Conservation (phyloP, 2,888 invertebrate genomes). For the Cataglyphis rosenhaueri region DNA sequence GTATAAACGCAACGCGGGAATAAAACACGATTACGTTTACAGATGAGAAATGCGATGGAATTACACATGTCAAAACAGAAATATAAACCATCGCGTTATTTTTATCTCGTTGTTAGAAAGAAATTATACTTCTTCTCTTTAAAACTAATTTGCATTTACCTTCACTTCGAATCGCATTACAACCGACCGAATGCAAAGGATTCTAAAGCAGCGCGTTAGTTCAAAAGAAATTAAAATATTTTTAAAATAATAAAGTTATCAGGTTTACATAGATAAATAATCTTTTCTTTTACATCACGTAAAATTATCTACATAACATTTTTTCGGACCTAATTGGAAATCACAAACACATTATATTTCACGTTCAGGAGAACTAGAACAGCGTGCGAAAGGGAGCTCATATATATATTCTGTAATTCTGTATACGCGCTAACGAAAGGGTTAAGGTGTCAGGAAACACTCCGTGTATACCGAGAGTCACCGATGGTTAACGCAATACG, state of each 20-base stretch:
- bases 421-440: constrained; percentile 6
- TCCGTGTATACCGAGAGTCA: constrained; percentile 20
- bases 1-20: background rate
- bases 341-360: background rate
- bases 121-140: constrained; percentile 9
- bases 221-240: background rate
- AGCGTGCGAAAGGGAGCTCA: background rate
- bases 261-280: background rate
- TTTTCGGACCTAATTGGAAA: background rate
- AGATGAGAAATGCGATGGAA: constrained; percentile 13
- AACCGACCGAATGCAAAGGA: background rate
- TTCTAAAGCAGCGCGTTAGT: background rate
- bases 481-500: constrained; percentile 65
- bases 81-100: constrained; percentile 8
- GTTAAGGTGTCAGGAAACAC: constrained; percentile 37
- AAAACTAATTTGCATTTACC: constrained; percentile 23
- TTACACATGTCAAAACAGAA: background rate
- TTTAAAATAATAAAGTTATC: background rate
- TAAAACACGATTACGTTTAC: background rate
- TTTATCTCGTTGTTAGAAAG: constrained; percentile 11
- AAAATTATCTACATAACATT: background rate
- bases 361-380: background rate
- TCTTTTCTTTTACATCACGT: background rate
- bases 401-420: background rate
- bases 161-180: background rate